A percentile compares a stretch with the other conserved stretches of the same genome.
phyloP scores from a whole-genome alignment of 2,113 vertebrate genomes.

The Nothobranchius furzeri region DNA sequence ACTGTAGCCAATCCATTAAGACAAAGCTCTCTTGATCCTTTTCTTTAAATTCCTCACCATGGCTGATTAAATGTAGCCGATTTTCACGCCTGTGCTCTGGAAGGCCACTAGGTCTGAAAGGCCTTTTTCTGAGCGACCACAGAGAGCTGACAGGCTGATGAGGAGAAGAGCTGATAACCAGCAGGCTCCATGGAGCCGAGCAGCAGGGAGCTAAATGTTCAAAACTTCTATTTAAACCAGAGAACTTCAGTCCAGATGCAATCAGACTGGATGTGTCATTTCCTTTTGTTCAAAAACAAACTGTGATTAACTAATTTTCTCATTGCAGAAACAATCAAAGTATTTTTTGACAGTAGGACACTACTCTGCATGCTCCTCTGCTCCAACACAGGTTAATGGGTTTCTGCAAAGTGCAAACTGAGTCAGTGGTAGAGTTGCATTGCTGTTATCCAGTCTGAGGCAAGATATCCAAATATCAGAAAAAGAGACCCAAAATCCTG shows the following conservation, averaged over 20 bases:
- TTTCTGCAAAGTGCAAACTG: too few relatives aligned
- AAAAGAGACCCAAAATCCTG: too few relatives aligned
- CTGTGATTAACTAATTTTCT: too few relatives aligned
- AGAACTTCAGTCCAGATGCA: not conserved
- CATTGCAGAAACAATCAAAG: not conserved
- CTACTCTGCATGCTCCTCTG: too few relatives aligned
- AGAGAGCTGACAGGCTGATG: slow-evolving; percentile 44
- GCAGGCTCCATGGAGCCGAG: slow-evolving; percentile 19
- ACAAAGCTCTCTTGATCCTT: slow-evolving; percentile 73
- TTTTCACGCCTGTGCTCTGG: slow-evolving; percentile 71
- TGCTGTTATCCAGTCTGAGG: too few relatives aligned
- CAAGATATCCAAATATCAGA: too few relatives aligned
- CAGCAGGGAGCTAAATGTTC: slow-evolving; percentile 1
- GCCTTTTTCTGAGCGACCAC: slow-evolving; percentile 58
- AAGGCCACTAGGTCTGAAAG: slow-evolving; percentile 62
- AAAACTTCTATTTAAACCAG: not conserved
- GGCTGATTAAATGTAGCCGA: slow-evolving; percentile 77
- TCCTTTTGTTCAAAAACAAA: not conserved
- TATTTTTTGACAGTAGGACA: too few relatives aligned
- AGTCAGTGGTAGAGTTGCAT: too few relatives aligned
- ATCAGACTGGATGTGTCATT: not conserved
- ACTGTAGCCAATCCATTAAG: slow-evolving; percentile 78
- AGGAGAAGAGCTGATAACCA: slow-evolving; percentile 37
- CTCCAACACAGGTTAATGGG: too few relatives aligned
- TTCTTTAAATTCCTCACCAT: slow-evolving; percentile 71